A percentile compares a stretch with the other conserved stretches of the same genome.
These are phyloP conservation scores for Tenthredo notha DNA, from an alignment of 2,888 invertebrate species.

Conservation along the genomic window DNA sequence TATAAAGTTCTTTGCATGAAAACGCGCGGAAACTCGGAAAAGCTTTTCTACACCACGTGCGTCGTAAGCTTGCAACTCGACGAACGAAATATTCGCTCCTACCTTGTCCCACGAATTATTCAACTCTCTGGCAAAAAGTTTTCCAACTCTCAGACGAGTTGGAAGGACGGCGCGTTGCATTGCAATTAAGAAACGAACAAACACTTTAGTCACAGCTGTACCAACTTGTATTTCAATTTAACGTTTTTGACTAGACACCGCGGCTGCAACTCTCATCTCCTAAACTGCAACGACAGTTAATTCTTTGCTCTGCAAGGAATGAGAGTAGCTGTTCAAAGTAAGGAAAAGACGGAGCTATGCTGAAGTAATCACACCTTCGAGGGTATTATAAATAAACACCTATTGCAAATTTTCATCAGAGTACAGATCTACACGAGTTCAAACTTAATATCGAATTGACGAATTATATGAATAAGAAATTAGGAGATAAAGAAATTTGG, in stretches of 20 bases:
- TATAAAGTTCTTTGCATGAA: conserved; percentile 24
- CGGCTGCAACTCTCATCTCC: neutral
- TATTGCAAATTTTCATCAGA: neutral
- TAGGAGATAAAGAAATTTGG: neutral
- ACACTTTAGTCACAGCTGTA: conserved; percentile 38
- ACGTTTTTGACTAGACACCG: conserved; percentile 10
- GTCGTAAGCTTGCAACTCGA: neutral
- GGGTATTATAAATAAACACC: neutral
- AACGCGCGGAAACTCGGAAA: conserved; percentile 14
- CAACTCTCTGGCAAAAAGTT: conserved; percentile 30
- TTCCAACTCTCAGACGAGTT: conserved; percentile 32
- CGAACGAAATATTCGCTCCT: conserved; percentile 21
- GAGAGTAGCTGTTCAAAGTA: neutral
- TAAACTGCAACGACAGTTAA: neutral
- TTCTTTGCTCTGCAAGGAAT: neutral
- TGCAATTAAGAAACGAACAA: conserved; percentile 36
- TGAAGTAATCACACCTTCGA: neutral
- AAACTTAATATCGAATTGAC: neutral
- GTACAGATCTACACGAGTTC: neutral
- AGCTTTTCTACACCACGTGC: conserved; percentile 9
- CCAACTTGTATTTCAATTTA: conserved; percentile 35
- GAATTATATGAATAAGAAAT: neutral
- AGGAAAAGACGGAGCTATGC: neutral
- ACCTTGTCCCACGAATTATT: conserved; percentile 34
- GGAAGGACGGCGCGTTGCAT: conserved; percentile 16